A percentile compares a stretch with the other conserved stretches of the same genome.
Conservation (phyloP, 2,888 invertebrate genomes). For the Seladonia tumulorum region DNA sequence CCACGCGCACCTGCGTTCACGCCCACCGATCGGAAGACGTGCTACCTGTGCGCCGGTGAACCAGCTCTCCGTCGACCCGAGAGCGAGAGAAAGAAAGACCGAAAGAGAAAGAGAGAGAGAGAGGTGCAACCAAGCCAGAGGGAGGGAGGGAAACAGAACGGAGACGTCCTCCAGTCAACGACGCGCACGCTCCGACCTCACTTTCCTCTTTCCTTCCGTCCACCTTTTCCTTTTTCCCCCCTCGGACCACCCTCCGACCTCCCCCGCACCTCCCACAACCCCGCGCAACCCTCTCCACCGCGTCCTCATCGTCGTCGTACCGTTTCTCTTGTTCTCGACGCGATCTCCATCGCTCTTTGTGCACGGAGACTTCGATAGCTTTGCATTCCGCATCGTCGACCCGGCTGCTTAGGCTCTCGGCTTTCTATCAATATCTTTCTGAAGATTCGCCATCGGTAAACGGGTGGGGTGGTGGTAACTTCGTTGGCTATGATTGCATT, state of each 20-base stretch:
- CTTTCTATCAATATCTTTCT: background rate
- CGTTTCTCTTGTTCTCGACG: slow-evolving; percentile 31
- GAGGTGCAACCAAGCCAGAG: background rate
- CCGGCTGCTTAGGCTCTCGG: background rate
- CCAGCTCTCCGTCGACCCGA: slow-evolving; percentile 20
- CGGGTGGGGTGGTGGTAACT: background rate
- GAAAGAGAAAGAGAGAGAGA: background rate
- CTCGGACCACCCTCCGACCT: slow-evolving; percentile 7
- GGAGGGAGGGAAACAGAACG: slow-evolving; percentile 28
- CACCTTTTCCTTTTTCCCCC: slow-evolving; percentile 32
- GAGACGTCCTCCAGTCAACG: slow-evolving; percentile 63
- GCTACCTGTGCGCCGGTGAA: slow-evolving; percentile 67
- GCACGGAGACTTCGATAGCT: slow-evolving; percentile 39
- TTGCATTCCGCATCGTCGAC: slow-evolving; percentile 23
- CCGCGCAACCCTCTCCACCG: background rate
- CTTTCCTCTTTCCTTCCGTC: slow-evolving; percentile 57
- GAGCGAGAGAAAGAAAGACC: background rate
- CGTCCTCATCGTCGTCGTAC: background rate
- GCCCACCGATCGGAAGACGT: slow-evolving; percentile 78
- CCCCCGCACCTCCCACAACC: background rate
- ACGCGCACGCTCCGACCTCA: slow-evolving; percentile 72
- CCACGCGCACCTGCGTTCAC: slow-evolving; percentile 83
- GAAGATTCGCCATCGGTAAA: background rate
- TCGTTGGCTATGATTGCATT: background rate
- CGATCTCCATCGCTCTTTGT: slow-evolving; percentile 35